Base-by-base conservation (phyloP, 2,888 invertebrate genomes). In the Dicyrtomina minuta region DNA sequence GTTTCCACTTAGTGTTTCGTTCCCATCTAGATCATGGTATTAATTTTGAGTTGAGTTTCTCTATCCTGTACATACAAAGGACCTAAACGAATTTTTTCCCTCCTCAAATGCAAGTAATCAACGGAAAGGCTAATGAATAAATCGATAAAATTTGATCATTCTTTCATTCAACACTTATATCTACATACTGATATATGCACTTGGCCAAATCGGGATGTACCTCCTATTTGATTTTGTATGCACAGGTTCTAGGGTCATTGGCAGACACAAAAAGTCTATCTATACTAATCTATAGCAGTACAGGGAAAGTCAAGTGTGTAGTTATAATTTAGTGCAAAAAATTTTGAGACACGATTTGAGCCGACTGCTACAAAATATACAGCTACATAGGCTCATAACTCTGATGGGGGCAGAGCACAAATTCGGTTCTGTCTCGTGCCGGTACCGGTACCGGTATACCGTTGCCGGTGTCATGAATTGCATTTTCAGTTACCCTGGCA, bases 91-190 rank as follows among this genome's bases (percentile, higher is more conserved):
- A 6, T 46, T 46, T 15, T 46, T 12, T 46, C 17, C 24, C 22
- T 15, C 4, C 2, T 53, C 22, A 53, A 53, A 10, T 2, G 4
- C 22, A 26, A 17, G 41, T 58, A 58, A 58, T 58, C 41, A 58
- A 41, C n/a, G 58, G 20, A 33, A 49, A 62, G 33, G 24, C 62
- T 62, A 62, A 62, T 62, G 62, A 49, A 49, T 62, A 62, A 62
- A 62, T 62, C 62, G 62, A 62, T 62, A 62, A 27, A 62, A 24
- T n/a, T 49, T 49, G 33, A 62, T 62, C 62, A 22, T 49, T 51
- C 51, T 22, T 24, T 22, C n/a, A n/a, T n/a, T n/a, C n/a, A n/a
- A 49, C 15, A 17, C 20, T 51, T 24, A 51, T 20, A 51, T 10
- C 20, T 51, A 51, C 22, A 4, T 46, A 46, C 43, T 43, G 8